Evolutionary conservation across 2,113 vertebrate genomes (phyloP), one percentile per base, ranked within the genome.

Genomic region (Sprattus sprattus): DNA sequence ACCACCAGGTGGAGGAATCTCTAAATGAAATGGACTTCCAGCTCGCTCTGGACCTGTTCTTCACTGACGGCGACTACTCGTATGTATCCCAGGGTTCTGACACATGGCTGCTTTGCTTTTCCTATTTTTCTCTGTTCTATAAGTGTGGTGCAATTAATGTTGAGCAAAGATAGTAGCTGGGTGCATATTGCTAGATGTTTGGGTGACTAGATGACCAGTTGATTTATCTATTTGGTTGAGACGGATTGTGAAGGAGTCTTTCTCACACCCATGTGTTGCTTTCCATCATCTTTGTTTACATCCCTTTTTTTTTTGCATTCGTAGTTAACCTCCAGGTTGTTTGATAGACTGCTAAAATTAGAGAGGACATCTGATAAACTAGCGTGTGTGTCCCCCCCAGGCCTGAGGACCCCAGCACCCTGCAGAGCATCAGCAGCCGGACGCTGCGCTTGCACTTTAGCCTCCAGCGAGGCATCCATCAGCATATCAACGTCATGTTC

Each of bases 401-500:
- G 94, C 94, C 96, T 83, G 97, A 97, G 89, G 98, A 99, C 89
- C 92, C 97, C 86, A 96, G 93, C 87, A 89, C 97, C 89, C 95
- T 99, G 83, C 98, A 99, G 92, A 97, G 96, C 89, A 99, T 99
- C 92, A 99, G 98, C 94, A 97, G 97, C 88, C 97, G 98, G 89
- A 96, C 95, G 22, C 93, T 99, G 88, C 98, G 96, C 94, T 94
- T 99, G 96, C 98, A 99, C 96, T 99, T 99, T 94, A 98, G 95
- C 93, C 96, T 97, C 89, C 96, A 97, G 81, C 94, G 94, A 93
- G 98, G 98, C 93, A 96, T 99, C 95, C 98, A 99, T 93, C 98
- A 99, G 93, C 97, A 99, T 0, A 94, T 97, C 91, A 99, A 99
- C 89, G 96, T 99, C 85, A 99, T 99, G 98, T 99, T 99, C 93